Evolutionary conservation across 2,888 invertebrate species (phyloP).

Genomic region (Ferrisia virgata): DNA sequence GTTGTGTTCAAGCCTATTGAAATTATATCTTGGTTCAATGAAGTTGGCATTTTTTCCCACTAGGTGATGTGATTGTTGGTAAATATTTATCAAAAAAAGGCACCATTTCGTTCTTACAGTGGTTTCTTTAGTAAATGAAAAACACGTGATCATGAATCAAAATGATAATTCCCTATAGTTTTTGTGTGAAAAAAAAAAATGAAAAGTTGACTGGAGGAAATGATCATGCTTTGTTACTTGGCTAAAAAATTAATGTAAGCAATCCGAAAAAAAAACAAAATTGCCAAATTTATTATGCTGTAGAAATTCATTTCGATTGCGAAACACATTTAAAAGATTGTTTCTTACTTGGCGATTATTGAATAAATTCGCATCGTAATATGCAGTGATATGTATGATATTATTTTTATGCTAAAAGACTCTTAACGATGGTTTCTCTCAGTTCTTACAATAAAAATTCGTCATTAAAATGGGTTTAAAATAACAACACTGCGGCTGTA

Average conservation of each 20-base stretch:
- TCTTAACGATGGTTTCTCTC: background rate
- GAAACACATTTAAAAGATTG: too few species aligned
- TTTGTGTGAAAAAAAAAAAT: too few species aligned
- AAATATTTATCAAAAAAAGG: background rate
- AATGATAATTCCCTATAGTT: too few species aligned
- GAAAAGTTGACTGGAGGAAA: too few species aligned
- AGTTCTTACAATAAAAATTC: background rate
- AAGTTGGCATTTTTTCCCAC: background rate
- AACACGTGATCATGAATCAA: too few species aligned
- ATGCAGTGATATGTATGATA: background rate
- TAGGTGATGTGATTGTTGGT: background rate
- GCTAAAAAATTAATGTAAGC: too few species aligned
- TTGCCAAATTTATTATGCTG: too few species aligned
- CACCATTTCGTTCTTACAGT: background rate
- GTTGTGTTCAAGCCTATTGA: background rate
- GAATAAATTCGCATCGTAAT: background rate
- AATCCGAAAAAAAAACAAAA: too few species aligned
- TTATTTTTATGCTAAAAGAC: background rate
- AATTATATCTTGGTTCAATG: background rate
- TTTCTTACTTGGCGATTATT: too few species aligned
- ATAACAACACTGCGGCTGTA: background rate
- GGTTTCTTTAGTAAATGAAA: too few species aligned
- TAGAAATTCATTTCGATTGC: too few species aligned
- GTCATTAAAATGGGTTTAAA: background rate
- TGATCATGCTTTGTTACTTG: too few species aligned